Conservation (phyloP, 2,797 vertebrate genomes). For the Siniperca undulata region DNA sequence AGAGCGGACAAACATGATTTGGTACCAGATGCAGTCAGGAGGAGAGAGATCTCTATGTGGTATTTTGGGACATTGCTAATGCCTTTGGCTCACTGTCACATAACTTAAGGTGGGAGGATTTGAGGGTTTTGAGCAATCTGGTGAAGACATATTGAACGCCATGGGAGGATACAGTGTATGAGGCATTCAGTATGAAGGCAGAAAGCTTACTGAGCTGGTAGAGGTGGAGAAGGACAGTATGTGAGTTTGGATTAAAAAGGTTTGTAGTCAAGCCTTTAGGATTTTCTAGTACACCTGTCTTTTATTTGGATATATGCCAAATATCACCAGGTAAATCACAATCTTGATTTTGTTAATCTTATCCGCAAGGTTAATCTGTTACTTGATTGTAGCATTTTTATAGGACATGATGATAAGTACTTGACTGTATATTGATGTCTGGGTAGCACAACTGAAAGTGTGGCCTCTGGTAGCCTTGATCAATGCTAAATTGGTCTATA, state of each 20-base stretch:
- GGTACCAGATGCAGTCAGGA: conserved; percentile 15
- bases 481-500: not conserved
- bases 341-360: not conserved
- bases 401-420: not conserved
- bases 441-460: not conserved
- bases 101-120: conserved; percentile 1
- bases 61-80: conserved; percentile 13
- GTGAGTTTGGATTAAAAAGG: not conserved
- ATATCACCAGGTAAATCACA: not conserved
- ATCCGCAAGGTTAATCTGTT: not conserved
- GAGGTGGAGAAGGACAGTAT: not conserved
- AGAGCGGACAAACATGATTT: conserved; percentile 19
- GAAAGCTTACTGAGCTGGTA: not conserved
- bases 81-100: conserved; percentile 13
- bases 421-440: not conserved
- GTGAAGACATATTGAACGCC: not conserved
- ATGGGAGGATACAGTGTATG: not conserved
- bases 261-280: not conserved
- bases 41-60: not conserved
- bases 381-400: conserved; percentile 6
- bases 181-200: not conserved
- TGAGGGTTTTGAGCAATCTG: not conserved
- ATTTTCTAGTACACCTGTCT: not conserved
- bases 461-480: not conserved
- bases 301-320: not conserved